Conservation (phyloP, 2,888 invertebrate species). For the Trissolcus brochymenae region DNA sequence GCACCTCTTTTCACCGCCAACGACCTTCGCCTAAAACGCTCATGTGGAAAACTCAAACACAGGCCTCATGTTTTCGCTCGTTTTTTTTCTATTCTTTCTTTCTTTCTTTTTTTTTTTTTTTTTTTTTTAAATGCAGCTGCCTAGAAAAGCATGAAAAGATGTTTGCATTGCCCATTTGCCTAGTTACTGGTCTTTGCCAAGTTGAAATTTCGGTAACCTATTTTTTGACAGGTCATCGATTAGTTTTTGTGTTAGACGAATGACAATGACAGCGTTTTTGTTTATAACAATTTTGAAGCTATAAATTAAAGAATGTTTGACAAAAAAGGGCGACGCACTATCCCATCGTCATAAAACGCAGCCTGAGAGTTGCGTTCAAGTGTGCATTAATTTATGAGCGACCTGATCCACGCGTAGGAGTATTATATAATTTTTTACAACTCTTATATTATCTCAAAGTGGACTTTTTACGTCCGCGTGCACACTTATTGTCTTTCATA, state of each 20-base stretch:
- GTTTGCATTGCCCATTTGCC: background rate
- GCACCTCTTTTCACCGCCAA: constrained; percentile 1
- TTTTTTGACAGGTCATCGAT: constrained; percentile 19
- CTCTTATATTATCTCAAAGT: constrained; percentile 20
- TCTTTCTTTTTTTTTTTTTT: background rate
- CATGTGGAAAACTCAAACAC: background rate
- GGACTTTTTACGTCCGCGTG: constrained; percentile 1
- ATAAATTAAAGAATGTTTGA: no score
- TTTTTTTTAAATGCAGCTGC: background rate
- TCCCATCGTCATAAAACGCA: constrained; percentile 11
- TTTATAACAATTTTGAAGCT: no score
- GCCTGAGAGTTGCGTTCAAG: constrained; percentile 17
- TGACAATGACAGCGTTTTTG: no score
- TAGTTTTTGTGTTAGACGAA: background rate
- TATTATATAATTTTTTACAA: constrained; percentile 30
- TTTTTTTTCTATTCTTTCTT: no score
- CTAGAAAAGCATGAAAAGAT: constrained; percentile 2
- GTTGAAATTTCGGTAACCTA: constrained; percentile 21
- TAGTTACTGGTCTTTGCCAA: constrained; percentile 10
- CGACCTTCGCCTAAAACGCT: background rate
- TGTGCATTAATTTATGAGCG: constrained; percentile 23
- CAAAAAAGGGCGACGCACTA: no score
- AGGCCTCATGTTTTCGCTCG: background rate
- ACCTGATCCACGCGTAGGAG: constrained; percentile 23
- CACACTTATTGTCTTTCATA: constrained; percentile 5